Evolutionary conservation across 2,113 vertebrate species (phyloP).

Genomic region (Lophius piscatorius): DNA sequence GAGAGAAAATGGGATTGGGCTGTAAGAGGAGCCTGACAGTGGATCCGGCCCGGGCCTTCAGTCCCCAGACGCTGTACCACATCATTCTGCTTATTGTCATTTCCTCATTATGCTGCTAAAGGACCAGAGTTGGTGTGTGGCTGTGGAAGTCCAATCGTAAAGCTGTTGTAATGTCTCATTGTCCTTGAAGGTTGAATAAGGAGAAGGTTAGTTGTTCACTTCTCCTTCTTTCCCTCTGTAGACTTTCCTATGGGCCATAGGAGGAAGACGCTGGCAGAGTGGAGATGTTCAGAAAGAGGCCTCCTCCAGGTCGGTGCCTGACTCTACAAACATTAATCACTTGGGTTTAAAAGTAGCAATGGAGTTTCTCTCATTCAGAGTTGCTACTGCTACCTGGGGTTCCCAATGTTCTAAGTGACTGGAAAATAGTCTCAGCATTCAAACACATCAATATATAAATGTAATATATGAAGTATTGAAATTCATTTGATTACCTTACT

Average conservation of each 20-base stretch:
- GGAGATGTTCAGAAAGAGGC: slow-evolving; percentile 84
- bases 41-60: slow-evolving; percentile 39
- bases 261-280: slow-evolving; percentile 59
- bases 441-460: too few relatives aligned
- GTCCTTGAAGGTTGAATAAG: not conserved
- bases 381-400: too few relatives aligned
- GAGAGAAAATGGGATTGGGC: slow-evolving; percentile 7
- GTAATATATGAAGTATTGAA: too few relatives aligned
- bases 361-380: too few relatives aligned
- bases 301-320: slow-evolving; percentile 78
- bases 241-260: slow-evolving; percentile 82
- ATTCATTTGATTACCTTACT: too few relatives aligned
- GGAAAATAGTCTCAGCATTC: too few relatives aligned
- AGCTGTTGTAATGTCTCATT: slow-evolving; percentile 1
- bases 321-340: not conserved
- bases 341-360: too few relatives aligned
- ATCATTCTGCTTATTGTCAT: slow-evolving; percentile 63
- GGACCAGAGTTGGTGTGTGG: slow-evolving; percentile 34
- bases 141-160: slow-evolving; percentile 17
- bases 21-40: slow-evolving; percentile 33
- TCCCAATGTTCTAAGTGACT: too few relatives aligned
- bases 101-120: slow-evolving; percentile 60
- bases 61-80: slow-evolving; percentile 46
- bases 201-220: too few relatives aligned
- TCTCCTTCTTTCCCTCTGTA: slow-evolving; percentile 38